Evolutionary conservation across 1,140 invertebrate genomes (phyloP), one percentile per base, ranked within the genome.

Genomic region (Cydia fagiglandana): DNA sequence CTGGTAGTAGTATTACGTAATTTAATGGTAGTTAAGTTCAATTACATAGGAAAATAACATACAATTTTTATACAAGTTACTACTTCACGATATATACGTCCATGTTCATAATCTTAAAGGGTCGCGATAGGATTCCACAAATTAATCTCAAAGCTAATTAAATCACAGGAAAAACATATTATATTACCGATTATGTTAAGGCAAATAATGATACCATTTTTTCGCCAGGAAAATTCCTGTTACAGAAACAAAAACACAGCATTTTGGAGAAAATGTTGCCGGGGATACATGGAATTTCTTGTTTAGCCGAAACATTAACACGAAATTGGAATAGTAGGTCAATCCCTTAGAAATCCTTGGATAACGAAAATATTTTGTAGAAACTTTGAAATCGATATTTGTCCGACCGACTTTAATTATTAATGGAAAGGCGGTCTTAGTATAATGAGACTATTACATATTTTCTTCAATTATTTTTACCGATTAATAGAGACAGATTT

Each of bases 261-360:
- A n/a, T 38, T 68, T 34, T 68, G n/a, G 20, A 61, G 20, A 24
- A 24, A 61, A 61, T 56, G 53, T 24, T 24, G 20, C 56, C 56
- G 20, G 7, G n/a, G 6, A 24, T 61, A 61, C 7, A 61, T 61
- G 10, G 56, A 53, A 24, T 61, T 24, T 24, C 7, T 20, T 20
- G 17, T 61, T 61, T 24, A 61, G 9, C 56, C 12, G 20, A 61
- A 61, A 61, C 20, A 61, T 61, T 61, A 61, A 61, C 56, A 24
- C 56, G 56, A 20, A 61, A 61, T 61, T 61, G 56, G 56, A 61
- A 61, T 61, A 61, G 56, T 7, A n/a, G 9, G 56, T 61, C 24
- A 10, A 61, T 61, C 56, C 56, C 56, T 61, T 61, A 61, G 24
- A 24, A 24, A 61, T 61, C 56, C 56, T 61, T 61, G 10, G 17